phyloP scores from a whole-genome alignment of 1,140 invertebrate genomes.

The Polyergus mexicanus region DNA sequence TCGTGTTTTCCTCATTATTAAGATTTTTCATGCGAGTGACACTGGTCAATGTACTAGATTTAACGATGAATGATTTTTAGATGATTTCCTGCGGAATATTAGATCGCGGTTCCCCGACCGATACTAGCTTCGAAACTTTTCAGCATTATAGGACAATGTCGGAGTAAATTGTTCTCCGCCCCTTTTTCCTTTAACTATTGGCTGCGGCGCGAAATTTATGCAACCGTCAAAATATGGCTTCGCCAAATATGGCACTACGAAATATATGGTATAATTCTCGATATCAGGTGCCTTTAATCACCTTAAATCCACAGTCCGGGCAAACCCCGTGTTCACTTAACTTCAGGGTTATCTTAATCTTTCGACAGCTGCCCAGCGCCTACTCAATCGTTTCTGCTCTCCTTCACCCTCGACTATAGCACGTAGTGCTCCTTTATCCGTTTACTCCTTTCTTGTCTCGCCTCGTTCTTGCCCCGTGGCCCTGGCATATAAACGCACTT shows the following conservation, averaged over 20 bases:
- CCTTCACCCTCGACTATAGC: slow-evolving; percentile 65
- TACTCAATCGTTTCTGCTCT: slow-evolving; percentile 79
- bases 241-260: slow-evolving; percentile 76
- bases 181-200: slow-evolving; percentile 38
- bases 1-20: slow-evolving; percentile 32
- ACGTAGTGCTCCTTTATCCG: slow-evolving; percentile 52
- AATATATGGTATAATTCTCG: slow-evolving; percentile 86
- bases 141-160: slow-evolving; percentile 7
- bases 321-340: slow-evolving; percentile 84
- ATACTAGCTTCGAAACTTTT: slow-evolving; percentile 19
- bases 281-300: slow-evolving; percentile 87
- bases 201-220: slow-evolving; percentile 74
- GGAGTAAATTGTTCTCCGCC: neutral
- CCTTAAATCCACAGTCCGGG: slow-evolving; percentile 86
- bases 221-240: slow-evolving; percentile 79
- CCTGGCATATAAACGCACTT: slow-evolving; percentile 45
- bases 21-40: neutral
- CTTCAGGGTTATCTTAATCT: slow-evolving; percentile 87
- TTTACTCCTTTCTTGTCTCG: slow-evolving; percentile 40
- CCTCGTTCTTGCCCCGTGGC: slow-evolving; percentile 22
- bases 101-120: neutral
- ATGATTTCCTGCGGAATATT: neutral
- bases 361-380: slow-evolving; percentile 86
- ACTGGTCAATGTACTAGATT: neutral
- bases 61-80: neutral